phyloP scores from a whole-genome alignment of 2,113 vertebrate species.

The Spilogale gracilis region DNA sequence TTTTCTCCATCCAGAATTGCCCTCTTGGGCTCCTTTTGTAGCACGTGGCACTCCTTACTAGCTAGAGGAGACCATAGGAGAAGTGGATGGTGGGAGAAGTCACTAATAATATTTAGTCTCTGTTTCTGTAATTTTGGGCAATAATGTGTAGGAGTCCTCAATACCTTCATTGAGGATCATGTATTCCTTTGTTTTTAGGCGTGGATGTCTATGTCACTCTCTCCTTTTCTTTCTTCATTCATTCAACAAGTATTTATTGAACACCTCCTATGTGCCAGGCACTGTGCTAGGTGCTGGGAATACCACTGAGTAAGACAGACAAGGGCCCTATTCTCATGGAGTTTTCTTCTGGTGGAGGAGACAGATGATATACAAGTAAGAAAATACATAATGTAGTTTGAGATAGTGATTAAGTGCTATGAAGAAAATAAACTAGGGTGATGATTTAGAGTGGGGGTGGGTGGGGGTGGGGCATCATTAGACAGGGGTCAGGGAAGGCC shows the following conservation, averaged over 20 bases:
- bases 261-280: slow-evolving; percentile 49
- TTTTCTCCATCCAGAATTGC: background rate
- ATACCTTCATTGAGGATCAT: background rate
- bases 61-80: background rate
- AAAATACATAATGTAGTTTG: slow-evolving; percentile 72
- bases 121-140: slow-evolving; percentile 5
- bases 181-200: background rate
- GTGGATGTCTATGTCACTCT: background rate
- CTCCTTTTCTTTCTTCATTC: background rate
- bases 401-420: slow-evolving; percentile 79
- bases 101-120: background rate
- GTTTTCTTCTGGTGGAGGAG: slow-evolving; percentile 48
- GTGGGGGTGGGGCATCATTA: slow-evolving; percentile 63
- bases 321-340: slow-evolving; percentile 37
- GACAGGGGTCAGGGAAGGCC: slow-evolving; percentile 63
- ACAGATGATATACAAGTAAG: slow-evolving; percentile 46
- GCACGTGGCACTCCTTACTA: background rate
- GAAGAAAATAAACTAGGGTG: slow-evolving; percentile 78
- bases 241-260: slow-evolving; percentile 47
- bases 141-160: background rate
- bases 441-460: slow-evolving; percentile 56
- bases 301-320: slow-evolving; percentile 29
- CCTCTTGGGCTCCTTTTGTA: background rate
- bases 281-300: slow-evolving; percentile 36
- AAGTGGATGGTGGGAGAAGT: background rate